Percentiles rank a stretch among this genome's conserved stretches.
phyloP scores from a whole-genome alignment of 2,113 vertebrate genomes.

The Engraulis encrasicolus region DNA sequence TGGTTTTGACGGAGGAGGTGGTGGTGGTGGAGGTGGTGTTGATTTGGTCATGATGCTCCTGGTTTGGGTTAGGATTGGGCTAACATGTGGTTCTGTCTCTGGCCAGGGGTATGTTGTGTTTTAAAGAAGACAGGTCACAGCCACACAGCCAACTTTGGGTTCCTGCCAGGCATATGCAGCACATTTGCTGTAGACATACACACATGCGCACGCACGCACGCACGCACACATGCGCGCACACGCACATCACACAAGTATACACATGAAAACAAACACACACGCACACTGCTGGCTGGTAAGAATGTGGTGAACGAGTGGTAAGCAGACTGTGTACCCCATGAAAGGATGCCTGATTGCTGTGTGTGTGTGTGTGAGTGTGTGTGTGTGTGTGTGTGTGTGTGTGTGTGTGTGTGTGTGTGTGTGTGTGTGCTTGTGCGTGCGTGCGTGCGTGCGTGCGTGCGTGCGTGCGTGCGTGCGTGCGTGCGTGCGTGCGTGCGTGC shows the following conservation, averaged over 20 bases:
- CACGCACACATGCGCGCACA: background rate
- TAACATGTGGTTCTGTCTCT: background rate
- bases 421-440: too few species aligned
- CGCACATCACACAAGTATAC: background rate
- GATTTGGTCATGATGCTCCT: background rate
- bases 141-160: background rate
- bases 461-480: too few species aligned
- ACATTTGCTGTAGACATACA: background rate
- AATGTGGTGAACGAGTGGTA: constrained; percentile 29
- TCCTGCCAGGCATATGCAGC: background rate
- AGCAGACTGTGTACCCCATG: constrained; percentile 23
- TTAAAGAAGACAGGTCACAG: background rate
- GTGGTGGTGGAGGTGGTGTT: background rate
- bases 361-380: too few species aligned
- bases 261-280: constrained; percentile 15
- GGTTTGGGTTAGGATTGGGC: background rate
- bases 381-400: too few species aligned
- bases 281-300: constrained; percentile 15
- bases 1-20: background rate
- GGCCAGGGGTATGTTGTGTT: background rate
- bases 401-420: too few species aligned
- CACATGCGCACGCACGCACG: constrained; percentile 22
- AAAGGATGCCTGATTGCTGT: constrained; percentile 11
- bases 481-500: too few species aligned
- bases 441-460: too few species aligned